Percentiles rank a stretch among this genome's conserved stretches.
Evolutionary conservation across 2,888 invertebrate species (phyloP).

Genomic region (Sialis fuliginosa): DNA sequence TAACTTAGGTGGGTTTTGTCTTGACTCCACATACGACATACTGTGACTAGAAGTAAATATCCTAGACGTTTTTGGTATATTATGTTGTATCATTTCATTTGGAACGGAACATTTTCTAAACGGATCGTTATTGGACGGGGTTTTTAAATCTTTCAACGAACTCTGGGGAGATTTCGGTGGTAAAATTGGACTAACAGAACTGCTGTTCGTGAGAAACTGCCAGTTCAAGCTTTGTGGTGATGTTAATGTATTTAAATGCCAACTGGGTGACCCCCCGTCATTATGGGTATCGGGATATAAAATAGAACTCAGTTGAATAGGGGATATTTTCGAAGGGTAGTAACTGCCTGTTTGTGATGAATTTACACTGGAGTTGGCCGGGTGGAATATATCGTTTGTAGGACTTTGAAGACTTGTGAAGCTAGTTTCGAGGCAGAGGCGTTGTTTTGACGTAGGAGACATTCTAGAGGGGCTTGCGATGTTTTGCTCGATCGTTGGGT

Average conservation of each 20-base stretch:
- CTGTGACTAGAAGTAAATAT: neutral
- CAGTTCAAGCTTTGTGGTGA: conserved; percentile 4
- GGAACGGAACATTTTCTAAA: neutral
- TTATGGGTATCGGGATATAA: conserved; percentile 1
- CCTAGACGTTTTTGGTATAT: neutral
- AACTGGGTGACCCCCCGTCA: conserved; percentile 1
- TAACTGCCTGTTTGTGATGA: conserved; percentile 23
- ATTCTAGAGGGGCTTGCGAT: conserved; percentile 8
- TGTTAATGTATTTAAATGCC: conserved; percentile 2
- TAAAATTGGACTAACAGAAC: neutral
- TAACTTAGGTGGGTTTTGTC: conserved; percentile 4
- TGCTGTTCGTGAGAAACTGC: neutral
- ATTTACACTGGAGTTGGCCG: conserved; percentile 15
- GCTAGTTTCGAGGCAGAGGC: conserved; percentile 54
- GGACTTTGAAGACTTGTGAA: conserved; percentile 51
- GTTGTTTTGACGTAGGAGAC: conserved; percentile 28
- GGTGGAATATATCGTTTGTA: conserved; percentile 6
- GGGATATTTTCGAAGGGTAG: conserved; percentile 19
- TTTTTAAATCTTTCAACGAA: neutral
- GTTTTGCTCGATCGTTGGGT: conserved; percentile 9
- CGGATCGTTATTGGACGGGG: neutral
- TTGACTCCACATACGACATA: neutral
- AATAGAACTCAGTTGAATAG: conserved; percentile 13
- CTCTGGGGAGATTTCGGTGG: neutral
- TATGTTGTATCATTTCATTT: neutral